Evolutionary conservation across 2,113 vertebrate species (phyloP).

Genomic region (Cromileptes altivelis): DNA sequence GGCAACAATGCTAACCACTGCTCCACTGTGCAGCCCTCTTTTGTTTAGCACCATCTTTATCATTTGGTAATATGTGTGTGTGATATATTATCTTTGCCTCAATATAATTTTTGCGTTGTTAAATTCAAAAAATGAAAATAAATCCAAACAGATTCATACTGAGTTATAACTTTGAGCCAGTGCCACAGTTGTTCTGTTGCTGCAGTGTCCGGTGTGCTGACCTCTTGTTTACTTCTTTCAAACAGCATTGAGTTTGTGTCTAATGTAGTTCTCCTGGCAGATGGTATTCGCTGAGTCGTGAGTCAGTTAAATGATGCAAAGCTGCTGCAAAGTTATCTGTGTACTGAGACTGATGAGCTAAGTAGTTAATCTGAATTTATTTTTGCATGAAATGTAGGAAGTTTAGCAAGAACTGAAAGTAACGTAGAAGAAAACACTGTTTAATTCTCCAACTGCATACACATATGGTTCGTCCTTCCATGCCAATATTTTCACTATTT

Average conservation of each 20-base stretch:
- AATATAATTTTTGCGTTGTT: no score
- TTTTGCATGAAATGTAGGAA: neutral
- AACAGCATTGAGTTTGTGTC: neutral
- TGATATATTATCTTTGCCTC: no score
- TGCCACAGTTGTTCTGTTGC: neutral
- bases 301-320: slow-evolving; percentile 1
- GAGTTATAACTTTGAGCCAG: no score
- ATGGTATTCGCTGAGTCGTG: neutral
- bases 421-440: neutral
- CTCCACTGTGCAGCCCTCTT: no score
- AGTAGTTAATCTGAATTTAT: neutral
- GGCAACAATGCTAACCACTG: no score
- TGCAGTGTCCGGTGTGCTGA: neutral
- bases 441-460: neutral
- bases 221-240: neutral
- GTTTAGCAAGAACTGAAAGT: neutral
- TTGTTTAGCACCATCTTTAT: no score
- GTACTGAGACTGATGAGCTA: neutral
- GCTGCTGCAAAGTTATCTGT: neutral
- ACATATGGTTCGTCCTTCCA: neutral
- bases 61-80: no score
- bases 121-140: no score
- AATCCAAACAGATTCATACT: no score
- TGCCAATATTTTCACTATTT: neutral
- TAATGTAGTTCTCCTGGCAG: neutral